A percentile compares a stretch with the other conserved stretches of the same genome.
phyloP scores from a whole-genome alignment of 1,140 invertebrate genomes.

The Microplitis demolitor region DNA sequence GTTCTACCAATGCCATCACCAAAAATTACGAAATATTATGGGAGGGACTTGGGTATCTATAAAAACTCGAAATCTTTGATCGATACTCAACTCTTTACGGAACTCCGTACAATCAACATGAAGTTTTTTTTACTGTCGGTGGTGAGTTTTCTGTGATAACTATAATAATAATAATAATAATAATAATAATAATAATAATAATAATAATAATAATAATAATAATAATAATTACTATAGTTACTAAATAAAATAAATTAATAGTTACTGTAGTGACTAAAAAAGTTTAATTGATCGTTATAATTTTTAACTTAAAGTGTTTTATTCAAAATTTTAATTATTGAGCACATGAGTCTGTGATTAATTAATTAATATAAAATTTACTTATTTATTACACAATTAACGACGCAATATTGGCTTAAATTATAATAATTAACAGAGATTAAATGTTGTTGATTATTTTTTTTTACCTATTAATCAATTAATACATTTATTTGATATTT shows the following conservation, averaged over 20 bases:
- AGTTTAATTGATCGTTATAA: not conserved
- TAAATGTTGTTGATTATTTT: constrained; percentile 16
- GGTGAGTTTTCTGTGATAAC: constrained; percentile 43
- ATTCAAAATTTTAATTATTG: no score
- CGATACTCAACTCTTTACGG: constrained; percentile 46
- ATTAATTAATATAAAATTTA: constrained; percentile 6
- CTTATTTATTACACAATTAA: no score
- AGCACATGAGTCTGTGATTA: no score
- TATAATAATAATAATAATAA: not conserved
- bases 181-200: no score
- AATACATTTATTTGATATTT: constrained; percentile 25
- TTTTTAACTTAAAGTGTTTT: no score
- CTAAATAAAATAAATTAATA: not conserved
- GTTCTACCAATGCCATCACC: constrained; percentile 36
- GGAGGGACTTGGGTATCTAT: constrained; percentile 48
- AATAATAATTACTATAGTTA: not conserved
- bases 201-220: no score
- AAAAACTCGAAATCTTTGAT: constrained; percentile 55
- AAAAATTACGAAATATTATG: constrained; percentile 46
- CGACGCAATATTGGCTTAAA: no score
- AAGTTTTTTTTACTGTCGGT: constrained; percentile 49
- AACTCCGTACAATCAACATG: constrained; percentile 51
- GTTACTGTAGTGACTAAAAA: not conserved
- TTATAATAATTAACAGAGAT: not conserved
- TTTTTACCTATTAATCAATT: constrained; percentile 6